These are phyloP conservation scores for Epinephelus lanceolatus DNA, from an alignment of 2,113 vertebrate genomes.

Conservation along the genomic window DNA sequence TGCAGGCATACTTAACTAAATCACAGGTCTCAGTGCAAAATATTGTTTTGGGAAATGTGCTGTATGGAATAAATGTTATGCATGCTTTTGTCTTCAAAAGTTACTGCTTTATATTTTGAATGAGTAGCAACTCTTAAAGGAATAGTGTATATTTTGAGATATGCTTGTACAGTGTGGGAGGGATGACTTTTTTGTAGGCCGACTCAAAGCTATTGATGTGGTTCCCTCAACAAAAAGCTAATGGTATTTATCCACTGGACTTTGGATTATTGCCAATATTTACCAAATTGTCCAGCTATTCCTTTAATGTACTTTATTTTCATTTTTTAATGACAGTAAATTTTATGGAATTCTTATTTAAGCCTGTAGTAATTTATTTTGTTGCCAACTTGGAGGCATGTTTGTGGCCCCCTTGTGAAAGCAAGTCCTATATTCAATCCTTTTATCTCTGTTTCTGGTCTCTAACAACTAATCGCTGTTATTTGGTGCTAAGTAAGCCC, in stretches of 20 bases:
- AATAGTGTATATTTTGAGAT: no score
- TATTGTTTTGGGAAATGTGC: constrained; percentile 43
- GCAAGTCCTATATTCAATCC: background rate
- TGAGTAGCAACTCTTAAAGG: background rate
- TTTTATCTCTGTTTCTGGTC: background rate
- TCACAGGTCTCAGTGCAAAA: constrained; percentile 52
- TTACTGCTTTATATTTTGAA: background rate
- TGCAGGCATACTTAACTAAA: constrained; percentile 42
- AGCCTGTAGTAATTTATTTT: no score
- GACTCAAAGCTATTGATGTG: no score
- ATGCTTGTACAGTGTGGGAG: no score
- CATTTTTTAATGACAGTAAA: background rate
- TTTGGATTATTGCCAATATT: background rate
- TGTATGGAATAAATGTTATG: constrained; percentile 25
- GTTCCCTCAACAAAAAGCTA: no score
- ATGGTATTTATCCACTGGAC: no score
- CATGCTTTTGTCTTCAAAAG: constrained; percentile 16
- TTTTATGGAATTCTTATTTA: background rate
- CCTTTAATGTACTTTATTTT: background rate
- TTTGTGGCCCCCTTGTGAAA: background rate
- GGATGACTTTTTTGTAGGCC: no score
- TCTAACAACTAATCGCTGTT: background rate
- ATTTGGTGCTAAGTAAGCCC: background rate
- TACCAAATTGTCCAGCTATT: background rate
- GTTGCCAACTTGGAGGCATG: no score